These are phyloP conservation scores for Bursaphelenchus mucronatus DNA, from an alignment of 1,140 invertebrate species.

Conservation along the genomic window DNA sequence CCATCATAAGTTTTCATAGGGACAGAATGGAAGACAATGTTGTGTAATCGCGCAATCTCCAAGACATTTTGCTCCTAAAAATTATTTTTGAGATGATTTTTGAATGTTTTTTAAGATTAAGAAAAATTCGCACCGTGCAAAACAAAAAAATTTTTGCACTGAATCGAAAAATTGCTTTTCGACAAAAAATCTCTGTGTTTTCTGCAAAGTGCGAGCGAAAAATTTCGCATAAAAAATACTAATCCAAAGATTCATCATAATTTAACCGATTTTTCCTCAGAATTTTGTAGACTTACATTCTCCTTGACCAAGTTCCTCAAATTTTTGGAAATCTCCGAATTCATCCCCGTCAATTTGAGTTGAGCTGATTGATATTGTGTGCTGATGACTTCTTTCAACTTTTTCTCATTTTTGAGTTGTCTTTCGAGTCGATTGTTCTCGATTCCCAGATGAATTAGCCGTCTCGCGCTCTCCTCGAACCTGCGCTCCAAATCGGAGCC, in stretches of 20 bases:
- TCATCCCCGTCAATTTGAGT: no score
- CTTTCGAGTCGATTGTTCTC: slow-evolving; percentile 31
- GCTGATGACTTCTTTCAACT: no score
- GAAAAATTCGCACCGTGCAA: no score
- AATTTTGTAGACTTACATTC: slow-evolving; percentile 30
- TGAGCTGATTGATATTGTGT: no score
- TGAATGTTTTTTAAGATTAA: no score
- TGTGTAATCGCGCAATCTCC: slow-evolving; percentile 39
- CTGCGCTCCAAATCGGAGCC: slow-evolving; percentile 44
- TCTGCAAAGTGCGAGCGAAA: no score
- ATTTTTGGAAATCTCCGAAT: neutral
- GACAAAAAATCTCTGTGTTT: no score
- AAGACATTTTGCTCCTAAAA: slow-evolving; percentile 42
- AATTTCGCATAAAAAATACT: no score
- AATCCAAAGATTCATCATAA: neutral
- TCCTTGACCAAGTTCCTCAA: slow-evolving; percentile 21
- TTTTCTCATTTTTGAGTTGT: slow-evolving; percentile 11
- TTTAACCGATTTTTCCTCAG: neutral
- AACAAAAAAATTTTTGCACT: no score
- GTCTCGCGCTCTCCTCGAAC: slow-evolving; percentile 44
- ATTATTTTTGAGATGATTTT: neutral
- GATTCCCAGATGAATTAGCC: slow-evolving; percentile 42
- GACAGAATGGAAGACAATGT: slow-evolving; percentile 46
- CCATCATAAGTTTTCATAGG: slow-evolving; percentile 39
- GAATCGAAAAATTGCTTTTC: no score